A percentile compares a stretch with the other conserved stretches of the same genome.
These are phyloP conservation scores for Hoplodrina ambigua DNA, from an alignment of 2,888 invertebrate species.

Conservation along the genomic window DNA sequence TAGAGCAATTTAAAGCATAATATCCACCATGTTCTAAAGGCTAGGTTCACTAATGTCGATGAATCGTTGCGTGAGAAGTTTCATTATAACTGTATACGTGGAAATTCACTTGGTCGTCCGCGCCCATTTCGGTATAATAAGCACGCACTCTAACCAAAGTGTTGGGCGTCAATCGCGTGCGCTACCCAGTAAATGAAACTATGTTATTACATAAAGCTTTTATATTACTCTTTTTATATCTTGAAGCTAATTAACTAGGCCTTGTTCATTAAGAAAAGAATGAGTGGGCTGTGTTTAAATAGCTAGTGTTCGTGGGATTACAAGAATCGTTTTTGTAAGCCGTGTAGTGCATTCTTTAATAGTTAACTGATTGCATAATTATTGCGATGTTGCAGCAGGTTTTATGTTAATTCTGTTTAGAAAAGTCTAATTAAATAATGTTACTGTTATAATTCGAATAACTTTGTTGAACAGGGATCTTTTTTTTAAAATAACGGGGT, in stretches of 20 bases:
- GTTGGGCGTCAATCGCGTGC: constrained; percentile 72
- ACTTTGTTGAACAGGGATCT: not conserved
- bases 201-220: constrained; percentile 68
- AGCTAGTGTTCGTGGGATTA: constrained; percentile 13
- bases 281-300: constrained; percentile 17
- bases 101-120: constrained; percentile 78
- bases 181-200: constrained; percentile 67
- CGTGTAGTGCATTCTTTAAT: constrained; percentile 16
- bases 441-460: not conserved
- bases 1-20: constrained; percentile 60
- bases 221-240: constrained; percentile 62
- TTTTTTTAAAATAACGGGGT: not conserved
- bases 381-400: not conserved
- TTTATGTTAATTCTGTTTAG: not conserved
- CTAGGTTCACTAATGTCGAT: constrained; percentile 59
- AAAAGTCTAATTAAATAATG: not conserved
- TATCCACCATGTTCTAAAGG: constrained; percentile 36
- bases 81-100: constrained; percentile 81
- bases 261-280: constrained; percentile 59
- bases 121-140: constrained; percentile 75
- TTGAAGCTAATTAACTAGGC: constrained; percentile 60
- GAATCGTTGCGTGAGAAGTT: constrained; percentile 77
- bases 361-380: constrained; percentile 26
- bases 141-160: constrained; percentile 77
- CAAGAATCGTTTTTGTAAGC: constrained; percentile 9